A percentile compares a stretch with the other conserved stretches of the same genome.
Conservation (phyloP, 2,888 invertebrate genomes). For the Clistopyga incitator region DNA sequence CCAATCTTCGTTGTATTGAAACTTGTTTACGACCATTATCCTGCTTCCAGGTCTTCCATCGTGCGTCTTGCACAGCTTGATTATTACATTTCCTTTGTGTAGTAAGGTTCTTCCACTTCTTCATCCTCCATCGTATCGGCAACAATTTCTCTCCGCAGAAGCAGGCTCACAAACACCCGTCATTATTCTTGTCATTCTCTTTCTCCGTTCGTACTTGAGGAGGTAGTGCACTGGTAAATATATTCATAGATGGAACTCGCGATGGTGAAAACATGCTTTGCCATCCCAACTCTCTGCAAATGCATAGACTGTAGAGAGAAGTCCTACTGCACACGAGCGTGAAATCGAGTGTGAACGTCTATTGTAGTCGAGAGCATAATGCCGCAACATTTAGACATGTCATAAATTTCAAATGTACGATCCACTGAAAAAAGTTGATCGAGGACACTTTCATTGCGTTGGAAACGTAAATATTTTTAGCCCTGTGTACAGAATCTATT, state of each 20-base stretch:
- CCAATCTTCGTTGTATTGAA: background rate
- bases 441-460: background rate
- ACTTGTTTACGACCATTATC: slow-evolving; percentile 1
- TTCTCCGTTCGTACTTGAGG: slow-evolving; percentile 33
- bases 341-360: slow-evolving; percentile 51
- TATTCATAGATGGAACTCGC: slow-evolving; percentile 47
- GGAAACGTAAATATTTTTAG: background rate
- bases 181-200: slow-evolving; percentile 59
- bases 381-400: background rate
- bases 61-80: slow-evolving; percentile 11
- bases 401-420: background rate
- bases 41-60: slow-evolving; percentile 8
- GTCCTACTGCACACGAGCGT: slow-evolving; percentile 39
- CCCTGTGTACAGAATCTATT: background rate
- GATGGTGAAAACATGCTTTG: slow-evolving; percentile 36
- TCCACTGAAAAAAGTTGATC: background rate
- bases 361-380: slow-evolving; percentile 48
- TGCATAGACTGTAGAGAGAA: slow-evolving; percentile 21
- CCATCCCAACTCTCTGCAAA: slow-evolving; percentile 13
- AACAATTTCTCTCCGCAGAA: background rate
- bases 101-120: background rate
- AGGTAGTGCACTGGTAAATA: slow-evolving; percentile 38
- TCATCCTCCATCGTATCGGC: background rate
- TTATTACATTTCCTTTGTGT: slow-evolving; percentile 17
- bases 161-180: slow-evolving; percentile 29